These are phyloP conservation scores for Diarsia mendica DNA, from an alignment of 2,888 invertebrate genomes.

Conservation along the genomic window DNA sequence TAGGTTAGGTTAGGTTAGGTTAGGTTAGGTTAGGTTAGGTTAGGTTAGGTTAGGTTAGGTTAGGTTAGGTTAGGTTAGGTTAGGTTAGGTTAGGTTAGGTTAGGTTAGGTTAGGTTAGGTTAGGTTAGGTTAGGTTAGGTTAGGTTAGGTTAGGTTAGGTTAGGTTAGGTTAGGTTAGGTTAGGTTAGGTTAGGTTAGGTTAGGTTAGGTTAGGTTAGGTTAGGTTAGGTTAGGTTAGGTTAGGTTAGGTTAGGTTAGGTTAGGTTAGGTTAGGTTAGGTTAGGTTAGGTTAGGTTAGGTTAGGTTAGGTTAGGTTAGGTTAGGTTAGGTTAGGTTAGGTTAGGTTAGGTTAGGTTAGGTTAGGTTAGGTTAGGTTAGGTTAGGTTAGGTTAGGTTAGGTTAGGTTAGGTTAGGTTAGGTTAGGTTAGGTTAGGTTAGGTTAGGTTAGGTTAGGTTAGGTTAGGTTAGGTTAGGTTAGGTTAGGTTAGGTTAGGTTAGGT, in stretches of 20 bases:
- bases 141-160: conserved; percentile 65
- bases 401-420: conserved; percentile 38
- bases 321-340: conserved; percentile 45
- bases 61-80: conserved; percentile 61
- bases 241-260: conserved; percentile 48
- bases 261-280: conserved; percentile 44
- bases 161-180: conserved; percentile 58
- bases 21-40: conserved; percentile 58
- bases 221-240: conserved; percentile 38
- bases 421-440: conserved; percentile 32
- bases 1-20: conserved; percentile 43
- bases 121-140: conserved; percentile 66
- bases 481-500: conserved; percentile 41
- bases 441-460: conserved; percentile 35
- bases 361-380: conserved; percentile 45
- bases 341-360: conserved; percentile 61
- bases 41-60: conserved; percentile 54
- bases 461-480: conserved; percentile 43
- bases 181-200: conserved; percentile 55
- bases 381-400: conserved; percentile 37
- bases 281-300: conserved; percentile 49
- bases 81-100: conserved; percentile 63
- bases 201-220: conserved; percentile 57
- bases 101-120: conserved; percentile 65
- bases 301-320: conserved; percentile 49